Conservation (phyloP, 2,113 vertebrate genomes). For the Megaleporinus macrocephalus region DNA sequence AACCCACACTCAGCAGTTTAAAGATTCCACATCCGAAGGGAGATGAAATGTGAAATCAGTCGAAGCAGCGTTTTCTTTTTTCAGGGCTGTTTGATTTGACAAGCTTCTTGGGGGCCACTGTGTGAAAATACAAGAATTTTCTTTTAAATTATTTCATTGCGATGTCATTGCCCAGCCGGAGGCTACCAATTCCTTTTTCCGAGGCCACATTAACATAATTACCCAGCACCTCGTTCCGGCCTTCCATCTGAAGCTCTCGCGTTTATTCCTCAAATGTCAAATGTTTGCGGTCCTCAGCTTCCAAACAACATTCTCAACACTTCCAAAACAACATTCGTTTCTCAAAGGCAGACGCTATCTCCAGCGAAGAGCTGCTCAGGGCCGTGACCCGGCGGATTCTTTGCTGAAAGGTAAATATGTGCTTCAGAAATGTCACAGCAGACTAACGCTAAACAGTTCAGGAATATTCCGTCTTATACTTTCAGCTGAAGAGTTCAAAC, state of each 20-base stretch:
- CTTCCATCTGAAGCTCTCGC: not conserved
- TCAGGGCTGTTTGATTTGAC: slow-evolving; percentile 55
- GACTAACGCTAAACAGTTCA: no score
- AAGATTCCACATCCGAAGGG: slow-evolving; percentile 48
- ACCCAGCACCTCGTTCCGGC: not conserved
- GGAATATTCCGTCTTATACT: no score
- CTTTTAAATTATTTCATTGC: slow-evolving; percentile 79
- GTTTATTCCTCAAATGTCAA: not conserved
- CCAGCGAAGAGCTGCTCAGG: no score
- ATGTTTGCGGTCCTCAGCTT: not conserved
- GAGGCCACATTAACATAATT: slow-evolving; percentile 69
- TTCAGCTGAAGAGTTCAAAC: no score
- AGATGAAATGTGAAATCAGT: slow-evolving; percentile 61
- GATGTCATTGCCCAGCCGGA: slow-evolving; percentile 69
- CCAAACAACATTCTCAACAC: not conserved
- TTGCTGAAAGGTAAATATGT: no score
- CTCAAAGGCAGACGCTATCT: not conserved
- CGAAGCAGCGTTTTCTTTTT: slow-evolving; percentile 70
- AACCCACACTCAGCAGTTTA: slow-evolving; percentile 34
- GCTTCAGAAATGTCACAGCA: no score
- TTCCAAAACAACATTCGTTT: not conserved
- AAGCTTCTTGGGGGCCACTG: slow-evolving; percentile 62
- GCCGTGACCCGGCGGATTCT: no score
- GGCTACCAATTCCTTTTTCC: slow-evolving; percentile 64
- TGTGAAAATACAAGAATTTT: slow-evolving; percentile 74